Conservation (phyloP, 2,113 vertebrate genomes). For the Puffinus mauretanicus region DNA sequence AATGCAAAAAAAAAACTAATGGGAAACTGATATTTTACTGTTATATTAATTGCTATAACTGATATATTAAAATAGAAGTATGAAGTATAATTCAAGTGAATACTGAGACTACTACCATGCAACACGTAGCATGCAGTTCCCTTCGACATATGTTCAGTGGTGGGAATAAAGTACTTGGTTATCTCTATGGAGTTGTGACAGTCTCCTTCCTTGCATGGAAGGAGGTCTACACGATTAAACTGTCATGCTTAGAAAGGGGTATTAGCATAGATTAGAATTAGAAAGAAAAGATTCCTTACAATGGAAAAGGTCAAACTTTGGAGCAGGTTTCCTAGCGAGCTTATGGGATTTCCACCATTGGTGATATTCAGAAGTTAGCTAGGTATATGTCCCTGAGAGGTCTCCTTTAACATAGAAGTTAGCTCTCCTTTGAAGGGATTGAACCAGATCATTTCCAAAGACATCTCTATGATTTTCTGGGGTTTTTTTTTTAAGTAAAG, state of each 20-base stretch:
- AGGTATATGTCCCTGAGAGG: not conserved
- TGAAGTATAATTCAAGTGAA: not conserved
- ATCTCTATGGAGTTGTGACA: not conserved
- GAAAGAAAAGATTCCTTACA: not conserved
- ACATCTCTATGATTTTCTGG: not conserved
- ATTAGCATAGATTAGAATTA: not conserved
- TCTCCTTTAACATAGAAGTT: not conserved
- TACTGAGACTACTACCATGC: not conserved
- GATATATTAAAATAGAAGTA: not conserved
- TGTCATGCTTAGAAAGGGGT: not conserved
- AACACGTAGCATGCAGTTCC: not conserved
- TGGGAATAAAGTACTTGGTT: not conserved
- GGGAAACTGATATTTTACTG: not conserved
- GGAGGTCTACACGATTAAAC: not conserved
- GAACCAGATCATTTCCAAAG: not conserved
- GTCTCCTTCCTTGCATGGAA: not conserved
- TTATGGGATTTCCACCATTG: not conserved
- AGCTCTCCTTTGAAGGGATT: not conserved
- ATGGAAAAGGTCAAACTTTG: not conserved
- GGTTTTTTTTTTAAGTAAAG: not conserved
- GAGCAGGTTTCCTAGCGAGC: not conserved
- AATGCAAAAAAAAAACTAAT: not conserved
- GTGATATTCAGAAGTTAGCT: not conserved
- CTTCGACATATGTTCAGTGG: not conserved
- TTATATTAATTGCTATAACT: not conserved